These are phyloP conservation scores for Helleia helle DNA, from an alignment of 2,888 invertebrate species.

Conservation along the genomic window DNA sequence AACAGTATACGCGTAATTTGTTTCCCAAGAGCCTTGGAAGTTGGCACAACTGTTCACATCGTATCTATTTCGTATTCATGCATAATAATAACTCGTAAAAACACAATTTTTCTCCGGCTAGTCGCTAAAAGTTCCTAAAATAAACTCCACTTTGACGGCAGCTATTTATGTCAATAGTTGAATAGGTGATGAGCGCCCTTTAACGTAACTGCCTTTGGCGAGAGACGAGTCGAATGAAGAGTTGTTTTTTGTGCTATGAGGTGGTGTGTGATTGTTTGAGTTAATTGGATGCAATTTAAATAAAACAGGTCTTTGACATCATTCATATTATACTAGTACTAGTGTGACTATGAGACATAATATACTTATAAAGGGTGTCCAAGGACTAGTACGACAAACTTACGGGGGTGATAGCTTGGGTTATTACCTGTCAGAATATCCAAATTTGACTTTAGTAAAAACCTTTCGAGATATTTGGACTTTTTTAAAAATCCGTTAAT, in stretches of 20 bases:
- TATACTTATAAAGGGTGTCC: too few relatives aligned
- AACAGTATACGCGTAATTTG: not conserved
- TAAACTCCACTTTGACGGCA: slow-evolving; percentile 5
- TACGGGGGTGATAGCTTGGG: too few relatives aligned
- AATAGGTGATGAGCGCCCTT: slow-evolving; percentile 3
- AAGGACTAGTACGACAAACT: too few relatives aligned
- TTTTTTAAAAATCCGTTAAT: too few relatives aligned
- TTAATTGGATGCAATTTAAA: too few relatives aligned
- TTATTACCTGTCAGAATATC: too few relatives aligned
- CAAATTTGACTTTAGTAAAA: too few relatives aligned
- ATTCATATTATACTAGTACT: too few relatives aligned
- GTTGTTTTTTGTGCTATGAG: not conserved
- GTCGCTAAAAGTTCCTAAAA: not conserved
- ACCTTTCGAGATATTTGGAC: too few relatives aligned
- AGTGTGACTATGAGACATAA: too few relatives aligned
- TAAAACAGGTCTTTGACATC: too few relatives aligned
- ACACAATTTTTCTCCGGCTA: not conserved
- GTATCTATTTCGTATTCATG: not conserved
- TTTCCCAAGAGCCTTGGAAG: not conserved
- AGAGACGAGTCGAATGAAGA: not conserved
- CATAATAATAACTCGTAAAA: not conserved
- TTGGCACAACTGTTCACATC: not conserved
- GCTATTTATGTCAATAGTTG: slow-evolving; percentile 2
- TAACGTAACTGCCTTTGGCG: not conserved
- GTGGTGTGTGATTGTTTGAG: not conserved